Conservation (phyloP, 2,113 vertebrate genomes). For the Nettapus auritus region DNA sequence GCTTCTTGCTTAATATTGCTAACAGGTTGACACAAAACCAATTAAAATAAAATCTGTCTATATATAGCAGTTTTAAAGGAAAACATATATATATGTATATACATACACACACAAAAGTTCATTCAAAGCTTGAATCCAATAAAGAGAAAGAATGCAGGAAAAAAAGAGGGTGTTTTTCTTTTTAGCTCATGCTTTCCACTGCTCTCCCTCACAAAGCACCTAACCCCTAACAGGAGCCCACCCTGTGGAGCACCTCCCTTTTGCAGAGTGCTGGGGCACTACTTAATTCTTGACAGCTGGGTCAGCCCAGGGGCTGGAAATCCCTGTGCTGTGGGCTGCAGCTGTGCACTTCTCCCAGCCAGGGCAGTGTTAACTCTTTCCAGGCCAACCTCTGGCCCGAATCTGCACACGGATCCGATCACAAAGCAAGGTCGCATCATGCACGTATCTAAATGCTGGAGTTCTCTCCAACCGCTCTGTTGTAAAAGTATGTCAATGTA, state of each 20-base stretch:
- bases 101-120: background rate
- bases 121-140: background rate
- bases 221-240: background rate
- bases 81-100: background rate
- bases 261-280: slow-evolving; percentile 3
- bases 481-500: background rate
- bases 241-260: background rate
- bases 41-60: background rate
- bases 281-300: slow-evolving; percentile 64
- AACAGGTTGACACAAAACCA: background rate
- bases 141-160: background rate
- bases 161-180: background rate
- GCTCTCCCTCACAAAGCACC: background rate
- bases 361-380: background rate
- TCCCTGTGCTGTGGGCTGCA: slow-evolving; percentile 10
- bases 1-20: background rate
- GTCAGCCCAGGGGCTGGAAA: slow-evolving; percentile 25
- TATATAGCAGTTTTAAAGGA: background rate
- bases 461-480: background rate
- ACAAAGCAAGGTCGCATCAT: background rate
- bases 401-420: background rate
- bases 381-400: background rate
- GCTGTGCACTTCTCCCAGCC: background rate
- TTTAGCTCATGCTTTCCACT: background rate
- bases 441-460: background rate